Evolutionary conservation across 2,797 vertebrate genomes (phyloP), one percentile per base, ranked within the genome.

Genomic region (Hoplostethus mediterraneus): DNA sequence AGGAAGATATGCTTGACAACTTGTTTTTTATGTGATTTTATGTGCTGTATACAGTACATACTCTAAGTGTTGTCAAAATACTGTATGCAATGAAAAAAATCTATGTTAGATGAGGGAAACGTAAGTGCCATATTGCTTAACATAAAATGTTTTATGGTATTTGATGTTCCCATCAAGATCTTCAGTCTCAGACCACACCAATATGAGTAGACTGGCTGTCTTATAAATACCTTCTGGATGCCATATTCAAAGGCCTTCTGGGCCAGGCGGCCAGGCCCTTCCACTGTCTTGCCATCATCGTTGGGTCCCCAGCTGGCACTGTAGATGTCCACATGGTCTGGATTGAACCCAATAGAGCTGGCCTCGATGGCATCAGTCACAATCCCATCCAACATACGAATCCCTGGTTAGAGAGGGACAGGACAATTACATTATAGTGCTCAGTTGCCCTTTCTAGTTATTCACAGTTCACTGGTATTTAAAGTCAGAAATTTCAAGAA

Each of bases 281-380:
- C 98, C 68, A 99, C 98, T 0, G 98, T 99, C 93, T 98, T 98
- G 2, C 98, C 98, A 0, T 99, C 98, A 16, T 99, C 98, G 0
- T 99, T 99, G 40, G 98, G 98, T 25, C 98, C 98, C 98, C 98
- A 99, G 88, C 97, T 99, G 45, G 98, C 98, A 30, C 98, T 99
- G 90, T 99, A 99, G 91, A 99, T 99, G 86, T 99, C 96, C 87
- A 99, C 96, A 0, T 99, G 98, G 47, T 97, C 93, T 0, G 98
- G 96, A 71, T 96, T 98, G 91, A 98, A 99, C 47, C 98, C 98
- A 1, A 99, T 99, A 2, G 98, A 99, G 82, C 98, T 99, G 62
- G 98, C 98, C 89, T 99, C 98, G 5, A 99, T 99, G 62, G 97
- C 98, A 66, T 99, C 98, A 0, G 98, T 99, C 84, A 99, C 97